These are phyloP conservation scores for Yponomeuta sedellus DNA, from an alignment of 2,888 invertebrate genomes.

Conservation along the genomic window DNA sequence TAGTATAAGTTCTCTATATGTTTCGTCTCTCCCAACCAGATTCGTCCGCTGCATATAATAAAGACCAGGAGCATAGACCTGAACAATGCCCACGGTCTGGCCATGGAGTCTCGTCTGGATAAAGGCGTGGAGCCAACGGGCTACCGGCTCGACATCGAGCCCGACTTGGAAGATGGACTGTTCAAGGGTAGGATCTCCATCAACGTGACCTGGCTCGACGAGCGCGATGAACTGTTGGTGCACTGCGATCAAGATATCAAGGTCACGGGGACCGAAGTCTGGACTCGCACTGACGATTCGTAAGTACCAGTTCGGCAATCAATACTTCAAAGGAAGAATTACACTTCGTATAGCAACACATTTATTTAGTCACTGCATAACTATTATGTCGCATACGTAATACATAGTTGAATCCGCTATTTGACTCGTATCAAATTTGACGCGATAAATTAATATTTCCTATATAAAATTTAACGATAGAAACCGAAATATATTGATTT, in stretches of 20 bases:
- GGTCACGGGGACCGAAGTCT: constrained; percentile 72
- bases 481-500: too few species aligned
- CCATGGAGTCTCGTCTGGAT: constrained; percentile 79
- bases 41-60: constrained; percentile 45
- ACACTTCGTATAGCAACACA: neutral
- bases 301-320: constrained; percentile 33
- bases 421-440: too few species aligned
- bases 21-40: neutral
- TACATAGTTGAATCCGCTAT: too few species aligned
- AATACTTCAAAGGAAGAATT: neutral
- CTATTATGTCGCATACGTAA: too few species aligned
- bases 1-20: neutral
- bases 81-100: constrained; percentile 80
- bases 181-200: constrained; percentile 83
- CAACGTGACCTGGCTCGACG: constrained; percentile 80
- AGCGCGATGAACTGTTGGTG: constrained; percentile 78
- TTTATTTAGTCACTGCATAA: too few species aligned
- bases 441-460: too few species aligned
- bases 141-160: constrained; percentile 81
- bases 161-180: constrained; percentile 78
- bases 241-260: constrained; percentile 81
- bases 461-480: too few species aligned
- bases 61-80: constrained; percentile 80
- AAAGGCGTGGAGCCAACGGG: constrained; percentile 79
- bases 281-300: constrained; percentile 35